Percentiles rank a stretch among this genome's conserved stretches.
These are phyloP conservation scores for Calliscelio sp. DNA, from an alignment of 2,888 invertebrate species.

Conservation along the genomic window DNA sequence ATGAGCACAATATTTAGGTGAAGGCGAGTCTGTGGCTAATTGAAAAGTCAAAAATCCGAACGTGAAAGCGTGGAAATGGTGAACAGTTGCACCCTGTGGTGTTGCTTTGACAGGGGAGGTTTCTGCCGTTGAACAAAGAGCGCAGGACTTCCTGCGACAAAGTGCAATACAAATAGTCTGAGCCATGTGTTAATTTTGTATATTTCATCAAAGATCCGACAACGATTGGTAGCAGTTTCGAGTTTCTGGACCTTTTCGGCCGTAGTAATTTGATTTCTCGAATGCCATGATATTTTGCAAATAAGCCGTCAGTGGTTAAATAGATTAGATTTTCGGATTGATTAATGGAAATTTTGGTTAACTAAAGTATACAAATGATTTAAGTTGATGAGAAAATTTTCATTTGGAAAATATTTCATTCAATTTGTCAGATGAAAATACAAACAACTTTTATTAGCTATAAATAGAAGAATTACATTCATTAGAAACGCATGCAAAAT, in stretches of 20 bases:
- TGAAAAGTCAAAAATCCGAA: slow-evolving; percentile 85
- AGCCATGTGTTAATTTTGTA: slow-evolving; percentile 54
- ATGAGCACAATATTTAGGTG: slow-evolving; percentile 84
- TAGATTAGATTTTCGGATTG: too few species aligned
- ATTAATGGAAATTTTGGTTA: too few species aligned
- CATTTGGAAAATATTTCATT: too few species aligned
- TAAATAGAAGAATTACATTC: too few species aligned
- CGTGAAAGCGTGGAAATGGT: slow-evolving; percentile 82
- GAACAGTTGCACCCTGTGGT: slow-evolving; percentile 56
- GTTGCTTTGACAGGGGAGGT: slow-evolving; percentile 64
- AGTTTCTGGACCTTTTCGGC: background rate
- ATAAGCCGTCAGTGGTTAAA: too few species aligned
- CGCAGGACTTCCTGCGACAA: slow-evolving; percentile 50
- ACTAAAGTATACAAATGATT: too few species aligned
- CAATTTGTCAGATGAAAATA: too few species aligned
- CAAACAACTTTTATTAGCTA: too few species aligned
- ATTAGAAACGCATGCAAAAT: too few species aligned
- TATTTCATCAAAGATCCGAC: background rate
- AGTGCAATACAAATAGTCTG: slow-evolving; percentile 43
- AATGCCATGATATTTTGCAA: slow-evolving; percentile 33
- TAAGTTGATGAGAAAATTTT: too few species aligned
- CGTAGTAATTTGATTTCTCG: slow-evolving; percentile 34
- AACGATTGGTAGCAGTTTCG: slow-evolving; percentile 12
- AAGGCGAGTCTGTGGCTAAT: slow-evolving; percentile 84
- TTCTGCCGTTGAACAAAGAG: slow-evolving; percentile 50